Conservation (phyloP, 2,797 vertebrate species). For the Gallinago stenura region DNA sequence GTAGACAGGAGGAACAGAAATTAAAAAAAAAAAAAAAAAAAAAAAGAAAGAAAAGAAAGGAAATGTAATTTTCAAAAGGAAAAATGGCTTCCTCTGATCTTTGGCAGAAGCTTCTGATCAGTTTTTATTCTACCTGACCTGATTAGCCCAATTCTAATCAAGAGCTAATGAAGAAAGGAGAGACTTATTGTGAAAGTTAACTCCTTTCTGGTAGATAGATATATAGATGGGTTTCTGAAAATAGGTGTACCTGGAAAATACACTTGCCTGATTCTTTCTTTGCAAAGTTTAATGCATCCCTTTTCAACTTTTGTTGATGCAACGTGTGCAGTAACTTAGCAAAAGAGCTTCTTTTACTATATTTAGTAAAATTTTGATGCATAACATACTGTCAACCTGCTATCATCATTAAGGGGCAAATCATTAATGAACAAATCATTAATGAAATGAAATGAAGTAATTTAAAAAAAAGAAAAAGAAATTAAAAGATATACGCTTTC, state of each 20-base stretch:
- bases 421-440: neutral
- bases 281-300: neutral
- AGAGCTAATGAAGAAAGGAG: neutral
- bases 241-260: neutral
- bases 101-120: neutral
- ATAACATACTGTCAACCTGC: accelerated
- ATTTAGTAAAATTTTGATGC: neutral
- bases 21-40: neutral
- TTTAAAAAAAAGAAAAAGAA: too few relatives aligned
- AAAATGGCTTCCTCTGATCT: neutral
- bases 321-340: neutral
- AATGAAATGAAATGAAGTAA: too few relatives aligned
- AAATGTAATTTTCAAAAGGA: neutral
- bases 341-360: neutral
- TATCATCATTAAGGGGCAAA: neutral
- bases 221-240: neutral
- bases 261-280: neutral
- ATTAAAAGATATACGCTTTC: too few relatives aligned
- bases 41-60: neutral
- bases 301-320: neutral
- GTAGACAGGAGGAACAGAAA: neutral
- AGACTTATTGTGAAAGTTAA: neutral
- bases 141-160: neutral
- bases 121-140: neutral
- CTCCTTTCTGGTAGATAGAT: neutral